These are phyloP conservation scores for Lophotriccus pileatus DNA, from an alignment of 2,797 vertebrate genomes.

Conservation along the genomic window DNA sequence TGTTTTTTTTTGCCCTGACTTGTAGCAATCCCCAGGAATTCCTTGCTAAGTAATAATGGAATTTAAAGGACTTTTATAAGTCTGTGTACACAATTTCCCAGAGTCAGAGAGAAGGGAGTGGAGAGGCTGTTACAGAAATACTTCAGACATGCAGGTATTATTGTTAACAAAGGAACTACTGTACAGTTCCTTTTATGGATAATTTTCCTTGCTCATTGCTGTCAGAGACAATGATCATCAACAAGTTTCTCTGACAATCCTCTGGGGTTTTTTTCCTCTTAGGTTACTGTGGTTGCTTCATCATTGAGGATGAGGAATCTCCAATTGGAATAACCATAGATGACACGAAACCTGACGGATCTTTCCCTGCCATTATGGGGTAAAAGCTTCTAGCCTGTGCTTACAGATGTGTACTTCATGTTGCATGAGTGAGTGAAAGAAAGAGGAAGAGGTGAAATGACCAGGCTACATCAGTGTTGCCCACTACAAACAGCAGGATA, in stretches of 20 bases:
- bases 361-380: conserved; percentile 81
- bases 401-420: neutral
- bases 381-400: neutral
- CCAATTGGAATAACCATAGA: conserved; percentile 80
- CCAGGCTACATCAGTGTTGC: neutral
- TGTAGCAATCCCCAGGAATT: neutral
- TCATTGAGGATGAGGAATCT: conserved; percentile 80
- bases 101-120: neutral
- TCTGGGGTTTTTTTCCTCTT: neutral
- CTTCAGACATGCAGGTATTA: neutral
- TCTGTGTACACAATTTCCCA: neutral
- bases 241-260: neutral
- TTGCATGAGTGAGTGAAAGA: neutral
- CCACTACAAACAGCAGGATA: neutral
- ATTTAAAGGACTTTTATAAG: neutral
- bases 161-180: neutral
- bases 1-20: neutral
- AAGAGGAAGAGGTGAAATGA: neutral
- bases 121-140: neutral
- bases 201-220: neutral
- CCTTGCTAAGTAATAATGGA: neutral
- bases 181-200: neutral
- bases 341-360: conserved; percentile 79
- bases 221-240: neutral
- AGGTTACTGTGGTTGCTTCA: conserved; percentile 76